Evolutionary conservation across 1,140 invertebrate genomes (phyloP).

Genomic region (Conus betulinus): DNA sequence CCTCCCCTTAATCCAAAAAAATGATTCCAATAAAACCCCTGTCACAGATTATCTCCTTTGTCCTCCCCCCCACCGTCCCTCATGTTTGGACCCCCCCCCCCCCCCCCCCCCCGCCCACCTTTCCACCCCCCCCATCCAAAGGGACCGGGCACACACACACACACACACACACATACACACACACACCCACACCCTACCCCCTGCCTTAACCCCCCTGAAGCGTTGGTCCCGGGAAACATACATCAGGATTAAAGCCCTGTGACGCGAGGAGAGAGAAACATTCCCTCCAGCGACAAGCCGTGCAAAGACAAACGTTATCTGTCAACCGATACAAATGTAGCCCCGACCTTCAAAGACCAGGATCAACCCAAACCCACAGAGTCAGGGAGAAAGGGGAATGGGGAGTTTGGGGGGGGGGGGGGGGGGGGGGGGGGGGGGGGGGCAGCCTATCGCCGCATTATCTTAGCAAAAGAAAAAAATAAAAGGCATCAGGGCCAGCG

Average conservation of each 20-base stretch:
- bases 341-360: background rate
- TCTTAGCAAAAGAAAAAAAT: background rate
- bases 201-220: too few relatives aligned
- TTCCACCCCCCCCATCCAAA: too few relatives aligned
- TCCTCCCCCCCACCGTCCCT: too few relatives aligned
- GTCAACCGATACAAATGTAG: constrained; percentile 2
- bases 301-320: constrained; percentile 7
- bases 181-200: too few relatives aligned
- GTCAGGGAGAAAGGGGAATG: background rate
- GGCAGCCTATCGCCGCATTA: background rate
- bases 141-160: too few relatives aligned
- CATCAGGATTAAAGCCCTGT: background rate
- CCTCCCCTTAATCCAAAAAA: too few relatives aligned
- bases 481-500: background rate
- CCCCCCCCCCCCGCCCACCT: too few relatives aligned
- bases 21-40: too few relatives aligned
- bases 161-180: too few relatives aligned
- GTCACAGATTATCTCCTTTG: too few relatives aligned
- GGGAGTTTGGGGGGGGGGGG: background rate
- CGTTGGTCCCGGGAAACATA: background rate
- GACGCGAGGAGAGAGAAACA: background rate
- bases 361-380: background rate
- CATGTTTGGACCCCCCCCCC: too few relatives aligned
- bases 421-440: background rate
- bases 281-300: background rate